Conservation (phyloP, 2,797 vertebrate genomes). For the Morelia viridis region DNA sequence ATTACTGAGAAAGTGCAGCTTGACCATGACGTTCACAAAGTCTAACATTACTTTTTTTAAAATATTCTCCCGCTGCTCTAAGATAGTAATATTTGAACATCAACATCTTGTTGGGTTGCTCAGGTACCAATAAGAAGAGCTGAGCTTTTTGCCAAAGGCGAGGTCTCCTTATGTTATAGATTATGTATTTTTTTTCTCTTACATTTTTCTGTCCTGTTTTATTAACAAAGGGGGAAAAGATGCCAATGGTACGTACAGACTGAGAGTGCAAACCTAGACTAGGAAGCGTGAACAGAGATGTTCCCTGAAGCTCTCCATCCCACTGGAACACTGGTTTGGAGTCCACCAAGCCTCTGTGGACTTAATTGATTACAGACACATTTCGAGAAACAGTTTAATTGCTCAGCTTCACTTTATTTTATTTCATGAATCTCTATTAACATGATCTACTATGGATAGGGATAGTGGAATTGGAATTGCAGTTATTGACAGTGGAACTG, state of each 20-base stretch:
- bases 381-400: not conserved
- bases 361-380: not conserved
- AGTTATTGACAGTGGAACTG: not conserved
- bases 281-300: not conserved
- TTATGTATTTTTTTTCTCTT: not conserved
- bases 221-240: not conserved
- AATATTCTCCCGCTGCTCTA: not conserved
- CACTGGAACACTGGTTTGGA: too few species aligned
- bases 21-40: not conserved
- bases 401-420: not conserved
- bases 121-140: not conserved
- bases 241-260: not conserved
- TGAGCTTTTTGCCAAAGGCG: not conserved
- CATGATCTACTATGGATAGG: not conserved
- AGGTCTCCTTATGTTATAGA: too few species aligned
- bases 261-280: not conserved
- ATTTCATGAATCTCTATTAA: not conserved
- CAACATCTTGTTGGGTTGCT: not conserved
- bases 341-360: not conserved
- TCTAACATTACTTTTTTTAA: too few species aligned
- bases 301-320: not conserved
- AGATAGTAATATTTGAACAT: not conserved
- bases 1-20: not conserved
- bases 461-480: not conserved
- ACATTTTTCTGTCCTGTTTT: not conserved